Evolutionary conservation across 1,140 invertebrate species (phyloP), one percentile per base, ranked within the genome.

Genomic region (Tigriopus japonicus): DNA sequence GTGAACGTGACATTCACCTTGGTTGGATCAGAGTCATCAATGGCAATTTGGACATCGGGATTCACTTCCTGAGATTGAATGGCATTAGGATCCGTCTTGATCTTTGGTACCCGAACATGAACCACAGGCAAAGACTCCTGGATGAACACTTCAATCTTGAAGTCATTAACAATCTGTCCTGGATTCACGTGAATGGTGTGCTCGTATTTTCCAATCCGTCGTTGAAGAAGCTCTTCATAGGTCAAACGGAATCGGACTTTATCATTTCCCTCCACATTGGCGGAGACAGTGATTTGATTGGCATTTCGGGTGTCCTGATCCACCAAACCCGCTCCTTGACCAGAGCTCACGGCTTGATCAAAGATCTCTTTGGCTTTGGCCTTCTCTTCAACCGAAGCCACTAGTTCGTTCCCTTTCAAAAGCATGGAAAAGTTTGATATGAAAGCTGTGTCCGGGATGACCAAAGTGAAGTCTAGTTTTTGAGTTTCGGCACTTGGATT

Each of bases 161-260:
- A 60, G 15, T 60, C 24, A 17, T 28, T 17, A 2, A 60, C 35
- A 21, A 14, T 52, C 17, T 42, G 21, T 21, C 55, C 21, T 58
- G 17, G 63, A 49, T 1, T 24, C 0, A 65, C 52, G 42, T 62
- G 41, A n/a, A 65, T 10, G 6, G 41, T n/a, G 19, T 54, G 42
- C 10, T 55, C 54, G 52, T 65, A 65, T 13, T 21, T 15, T 23
- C 63, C 63, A 6, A 42, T 51, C 6, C n/a, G 17, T 5, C 64
- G 28, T 21, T 21, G 6, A 6, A 65, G 58, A 0, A 65, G 52
- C 61, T 65, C 35, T 40, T 65, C 64, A 41, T 65, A 65, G 15
- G 62, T 40, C n/a, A 65, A 15, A 43, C 45, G 42, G 54, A 65
- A 65, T 42, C 40, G 56, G 24, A 59, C 63, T 6, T 60, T 60